Evolutionary conservation across 2,797 vertebrate species (phyloP), one percentile per base, ranked within the genome.

Genomic region (Myripristis jacobus): DNA sequence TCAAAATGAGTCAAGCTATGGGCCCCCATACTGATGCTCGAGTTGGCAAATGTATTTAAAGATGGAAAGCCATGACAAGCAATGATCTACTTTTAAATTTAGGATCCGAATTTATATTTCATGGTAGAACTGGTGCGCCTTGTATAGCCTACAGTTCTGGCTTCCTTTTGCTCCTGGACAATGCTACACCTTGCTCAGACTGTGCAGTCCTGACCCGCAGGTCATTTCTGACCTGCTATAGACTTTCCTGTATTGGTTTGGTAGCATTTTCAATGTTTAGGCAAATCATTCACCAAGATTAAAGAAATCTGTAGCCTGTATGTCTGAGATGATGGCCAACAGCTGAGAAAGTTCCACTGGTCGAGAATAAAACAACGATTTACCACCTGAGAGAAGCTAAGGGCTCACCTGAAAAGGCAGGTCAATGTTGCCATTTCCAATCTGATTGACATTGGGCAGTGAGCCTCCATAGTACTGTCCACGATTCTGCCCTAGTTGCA

Each of bases 381-480:
- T 83, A 88, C 76, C 88, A 89, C 83, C 89, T 75, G 62, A 88
- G 88, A 93, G 85, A 90, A 83, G 90, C 92, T 93, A 89, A 83
- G 89, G 89, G 93, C 96, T 96, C 94, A 99, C 97, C 97, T 99
- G 98, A 95, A 99, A 99, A 90, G 98, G 95, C 89, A 99, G 95
- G 92, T 99, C 97, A 95, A 96, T 95, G 87, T 94, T 95, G 93
- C 96, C 95, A 93, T 96, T 98, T 88, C 97, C 98, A 87, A 99
- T 97, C 95, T 99, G 98, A 92, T 98, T 99, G 93, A 99, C 98
- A 84, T 99, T 99, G 94, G 98, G 98, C 94, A 99, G 93, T 72
- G 98, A 99, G 77, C 98, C 98, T 66, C 98, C 98, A 1, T 99
- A 99, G 95, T 96, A 98, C 93, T 99, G 98, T 93, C 96, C 97